These are phyloP conservation scores for Rhabdomys pumilio DNA, from an alignment of 2,797 vertebrate species.

Conservation along the genomic window DNA sequence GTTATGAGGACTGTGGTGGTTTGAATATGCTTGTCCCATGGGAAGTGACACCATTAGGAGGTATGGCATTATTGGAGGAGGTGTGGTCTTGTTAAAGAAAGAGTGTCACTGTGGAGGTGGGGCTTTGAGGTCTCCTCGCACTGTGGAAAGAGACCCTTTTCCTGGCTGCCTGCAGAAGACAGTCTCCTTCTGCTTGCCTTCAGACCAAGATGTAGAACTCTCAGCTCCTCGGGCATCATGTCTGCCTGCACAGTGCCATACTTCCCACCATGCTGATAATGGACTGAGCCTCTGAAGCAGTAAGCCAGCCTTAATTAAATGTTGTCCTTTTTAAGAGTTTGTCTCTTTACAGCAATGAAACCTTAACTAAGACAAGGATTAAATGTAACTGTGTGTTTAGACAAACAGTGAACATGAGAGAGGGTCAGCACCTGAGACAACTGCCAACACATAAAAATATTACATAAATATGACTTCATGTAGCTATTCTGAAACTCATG, in stretches of 20 bases:
- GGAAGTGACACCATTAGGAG: background rate
- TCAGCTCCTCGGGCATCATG: background rate
- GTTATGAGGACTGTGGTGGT: background rate
- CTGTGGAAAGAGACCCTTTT: background rate
- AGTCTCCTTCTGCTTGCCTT: background rate
- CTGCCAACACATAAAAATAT: background rate
- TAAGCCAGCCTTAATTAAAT: background rate
- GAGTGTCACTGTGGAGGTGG: background rate
- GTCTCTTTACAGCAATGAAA: background rate
- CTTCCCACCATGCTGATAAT: background rate
- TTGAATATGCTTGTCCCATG: background rate
- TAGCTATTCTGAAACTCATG: constrained; percentile 5
- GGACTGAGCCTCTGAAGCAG: background rate
- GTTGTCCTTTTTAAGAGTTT: background rate
- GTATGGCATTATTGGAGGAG: background rate
- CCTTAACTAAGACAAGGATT: background rate
- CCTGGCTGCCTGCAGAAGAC: background rate
- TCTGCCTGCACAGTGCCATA: background rate
- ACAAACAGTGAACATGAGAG: background rate
- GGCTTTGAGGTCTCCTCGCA: background rate
- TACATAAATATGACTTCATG: background rate
- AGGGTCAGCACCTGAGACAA: background rate
- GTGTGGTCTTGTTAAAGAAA: background rate
- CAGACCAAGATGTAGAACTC: background rate
- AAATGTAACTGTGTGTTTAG: background rate